phyloP scores from a whole-genome alignment of 92 coral and sea anemone species.

The Ricordea florida region DNA sequence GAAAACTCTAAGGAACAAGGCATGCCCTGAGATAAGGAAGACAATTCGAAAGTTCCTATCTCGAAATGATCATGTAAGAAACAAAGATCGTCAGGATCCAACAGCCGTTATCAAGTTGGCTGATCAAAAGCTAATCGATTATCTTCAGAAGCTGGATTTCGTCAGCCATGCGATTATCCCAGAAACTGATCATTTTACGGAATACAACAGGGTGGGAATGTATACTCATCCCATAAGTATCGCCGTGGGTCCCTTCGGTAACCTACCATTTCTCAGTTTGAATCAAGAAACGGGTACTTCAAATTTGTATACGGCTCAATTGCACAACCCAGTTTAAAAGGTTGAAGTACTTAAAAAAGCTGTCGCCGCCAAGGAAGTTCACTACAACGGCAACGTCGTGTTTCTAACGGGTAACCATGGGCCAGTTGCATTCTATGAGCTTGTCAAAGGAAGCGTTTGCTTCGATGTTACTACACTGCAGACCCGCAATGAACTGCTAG shows the following conservation, averaged over 20 bases:
- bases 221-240: background rate
- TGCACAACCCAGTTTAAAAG: conserved; percentile 23
- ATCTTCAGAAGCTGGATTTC: background rate
- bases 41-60: conserved; percentile 12
- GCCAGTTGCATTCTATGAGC: conserved; percentile 26
- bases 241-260: background rate
- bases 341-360: background rate
- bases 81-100: conserved; percentile 36
- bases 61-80: conserved; percentile 34
- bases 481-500: conserved; percentile 19
- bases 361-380: conserved; percentile 12
- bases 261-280: conserved; percentile 29
- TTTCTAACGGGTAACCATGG: background rate
- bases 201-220: conserved; percentile 4
- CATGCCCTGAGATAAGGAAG: conserved; percentile 26
- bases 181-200: conserved; percentile 19
- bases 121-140: background rate
- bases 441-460: conserved; percentile 31
- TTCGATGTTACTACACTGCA: conserved; percentile 33
- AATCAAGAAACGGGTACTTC: background rate
- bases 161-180: conserved; percentile 28
- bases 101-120: conserved; percentile 10
- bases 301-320: conserved; percentile 12
- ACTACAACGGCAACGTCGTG: background rate
- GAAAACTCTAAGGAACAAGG: conserved; percentile 35